Percentiles rank a stretch among this genome's conserved stretches.
These are phyloP conservation scores for Oithona nana DNA, from an alignment of 2,888 invertebrate genomes.

Conservation along the genomic window DNA sequence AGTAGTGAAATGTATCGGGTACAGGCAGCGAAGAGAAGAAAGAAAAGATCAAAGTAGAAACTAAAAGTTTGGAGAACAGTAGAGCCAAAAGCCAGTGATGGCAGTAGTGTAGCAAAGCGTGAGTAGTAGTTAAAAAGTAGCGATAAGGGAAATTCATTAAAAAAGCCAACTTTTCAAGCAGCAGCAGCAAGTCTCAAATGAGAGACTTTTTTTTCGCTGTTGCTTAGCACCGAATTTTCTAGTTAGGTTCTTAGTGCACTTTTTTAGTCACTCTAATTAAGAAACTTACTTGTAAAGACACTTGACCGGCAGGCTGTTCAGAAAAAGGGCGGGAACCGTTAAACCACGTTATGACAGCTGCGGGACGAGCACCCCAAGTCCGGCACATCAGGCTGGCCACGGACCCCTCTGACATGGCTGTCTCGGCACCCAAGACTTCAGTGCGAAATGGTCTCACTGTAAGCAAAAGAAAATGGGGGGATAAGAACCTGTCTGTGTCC, in stretches of 20 bases:
- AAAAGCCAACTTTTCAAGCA: too few species aligned
- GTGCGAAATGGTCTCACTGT: constrained; percentile 63
- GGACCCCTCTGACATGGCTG: constrained; percentile 59
- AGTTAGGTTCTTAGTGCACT: not conserved
- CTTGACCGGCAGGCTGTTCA: constrained; percentile 5
- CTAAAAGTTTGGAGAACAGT: too few species aligned
- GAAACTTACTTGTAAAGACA: constrained; percentile 12
- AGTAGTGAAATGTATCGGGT: not conserved
- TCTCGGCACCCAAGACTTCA: constrained; percentile 50
- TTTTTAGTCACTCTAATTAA: too few species aligned
- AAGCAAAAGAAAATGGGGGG: constrained; percentile 25
- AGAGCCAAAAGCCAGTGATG: too few species aligned
- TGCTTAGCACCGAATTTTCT: not conserved
- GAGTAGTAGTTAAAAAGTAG: not conserved
- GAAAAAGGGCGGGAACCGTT: constrained; percentile 41
- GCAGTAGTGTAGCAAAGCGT: not conserved
- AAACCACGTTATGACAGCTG: constrained; percentile 65
- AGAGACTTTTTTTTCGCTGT: not conserved
- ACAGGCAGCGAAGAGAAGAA: too few species aligned
- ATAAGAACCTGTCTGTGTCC: too few species aligned
- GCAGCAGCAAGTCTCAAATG: too few species aligned
- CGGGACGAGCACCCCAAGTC: constrained; percentile 50
- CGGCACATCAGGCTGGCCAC: constrained; percentile 53
- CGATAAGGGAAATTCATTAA: not conserved
- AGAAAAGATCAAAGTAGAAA: too few species aligned